Evolutionary conservation across 2,888 invertebrate species (phyloP), one percentile per base, ranked within the genome.

Genomic region (Leptopilina syphax): DNA sequence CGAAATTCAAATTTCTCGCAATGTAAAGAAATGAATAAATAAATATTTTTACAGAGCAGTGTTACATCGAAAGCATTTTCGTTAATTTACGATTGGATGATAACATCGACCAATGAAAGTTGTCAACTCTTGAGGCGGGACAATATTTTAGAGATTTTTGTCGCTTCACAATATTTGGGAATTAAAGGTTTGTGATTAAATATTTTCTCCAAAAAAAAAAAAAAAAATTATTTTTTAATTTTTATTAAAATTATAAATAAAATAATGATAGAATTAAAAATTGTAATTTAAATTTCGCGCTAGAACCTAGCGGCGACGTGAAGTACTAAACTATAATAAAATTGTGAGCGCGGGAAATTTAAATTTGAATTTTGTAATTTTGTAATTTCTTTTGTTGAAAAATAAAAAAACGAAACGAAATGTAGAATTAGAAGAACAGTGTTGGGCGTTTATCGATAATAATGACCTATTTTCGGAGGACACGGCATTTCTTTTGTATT

Each of bases 61-160:
- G 92, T 92, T 54, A 93, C 93, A 79, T 92, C 93, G 8, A 90
- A 90, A 83, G 94, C 96, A 0, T 96, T 96, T 88, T 94, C 94
- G 76, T 94, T 95, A 82, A 95, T 96, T 77, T 97, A 96, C 91
- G 95, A 96, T 85, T 97, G 96, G 96, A 96, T 96, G 96, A 94
- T 96, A 85, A 94, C 93, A 80, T 92, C 92, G 41, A 94, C 94
- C 8, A 93, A 93, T 79, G 95, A 95, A 5, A 95, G 95, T 84
- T 94, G 94, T 83, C 95, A 95, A 77, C 92, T 94, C 3, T 91
- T 96, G 0, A 94, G 94, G 79, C 93, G 95, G 73, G 94, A 95
- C 78, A 96, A 96, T 82, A 94, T 96, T 67, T 91, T 96, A 76
- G 95, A 96, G 87, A 92, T 96, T 44, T 95, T 96, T 86, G 94